Evolutionary conservation across 2,113 vertebrate species (phyloP), one percentile per base, ranked within the genome.

Genomic region (Syngnathus typhle): DNA sequence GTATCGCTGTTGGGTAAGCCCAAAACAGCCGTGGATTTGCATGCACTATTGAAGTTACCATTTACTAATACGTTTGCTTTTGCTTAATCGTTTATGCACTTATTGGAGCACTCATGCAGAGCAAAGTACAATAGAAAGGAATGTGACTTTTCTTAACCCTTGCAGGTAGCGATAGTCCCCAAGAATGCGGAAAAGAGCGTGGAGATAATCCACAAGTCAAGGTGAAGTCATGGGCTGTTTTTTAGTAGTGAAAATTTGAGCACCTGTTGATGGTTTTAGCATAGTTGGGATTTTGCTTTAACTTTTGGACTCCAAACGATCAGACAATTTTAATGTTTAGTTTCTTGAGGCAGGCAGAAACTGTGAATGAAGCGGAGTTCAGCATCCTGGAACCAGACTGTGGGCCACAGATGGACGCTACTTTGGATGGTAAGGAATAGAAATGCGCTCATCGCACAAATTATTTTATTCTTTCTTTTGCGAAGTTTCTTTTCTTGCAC

Each of bases 301-400:
- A 27, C 2, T 11, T 23, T 55, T 55, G 21, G 23, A 27, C n/a
- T 55, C 21, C 21, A 27, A 55, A 27, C 54, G 13, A 32, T 56
- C 27, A 55, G 54, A 5, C 5, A 7, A 4, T 1, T 62, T 52
- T 15, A 60, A 9, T 71, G 7, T 43, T 16, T 2, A 58, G 16
- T 69, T 65, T 56, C 10, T 76, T 60, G 46, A 0, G 46, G 47
- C 69, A 89, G 84, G 58, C 61, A 67, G 73, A 72, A 61, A 6
- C 56, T 8, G 38, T 61, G 46, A 67, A 76, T 2, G 46, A 15
- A 62, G 15, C 64, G 64, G 73, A 71, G 64, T 7, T 59, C 8
- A 70, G 38, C 2, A 3, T 41, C 52, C 23, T 47, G 27, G 65
- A 78, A 49, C 9, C 38, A 18, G 66, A 64, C 10, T 39, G 13